phyloP scores from a whole-genome alignment of 1,140 invertebrate species.

The Eubasilissa regina region DNA sequence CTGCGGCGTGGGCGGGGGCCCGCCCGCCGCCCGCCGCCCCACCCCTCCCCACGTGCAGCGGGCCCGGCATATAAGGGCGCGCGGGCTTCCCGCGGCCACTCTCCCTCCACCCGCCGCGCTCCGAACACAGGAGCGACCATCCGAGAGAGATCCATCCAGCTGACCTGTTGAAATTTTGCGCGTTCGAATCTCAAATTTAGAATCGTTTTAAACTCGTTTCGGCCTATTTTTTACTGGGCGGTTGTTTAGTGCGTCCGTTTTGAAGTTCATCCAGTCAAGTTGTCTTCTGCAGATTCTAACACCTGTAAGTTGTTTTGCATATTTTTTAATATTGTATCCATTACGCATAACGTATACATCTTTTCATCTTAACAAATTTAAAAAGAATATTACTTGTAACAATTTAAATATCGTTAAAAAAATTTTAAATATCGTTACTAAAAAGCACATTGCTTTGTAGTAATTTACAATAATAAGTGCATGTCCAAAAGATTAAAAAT shows the following conservation, averaged over 20 bases:
- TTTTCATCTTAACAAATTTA: too few relatives aligned
- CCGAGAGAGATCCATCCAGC: not conserved
- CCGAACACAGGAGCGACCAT: not conserved
- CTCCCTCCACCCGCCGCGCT: not conserved
- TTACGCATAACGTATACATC: too few relatives aligned
- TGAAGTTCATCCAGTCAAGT: not conserved
- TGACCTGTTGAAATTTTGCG: conserved; percentile 7
- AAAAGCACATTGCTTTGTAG: too few relatives aligned
- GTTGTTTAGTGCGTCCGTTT: not conserved
- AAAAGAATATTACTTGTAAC: too few relatives aligned
- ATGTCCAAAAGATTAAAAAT: too few relatives aligned
- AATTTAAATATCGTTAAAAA: too few relatives aligned
- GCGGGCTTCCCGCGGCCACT: not conserved
- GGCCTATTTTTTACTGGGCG: not conserved
- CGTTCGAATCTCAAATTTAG: not conserved
- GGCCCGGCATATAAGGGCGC: not conserved
- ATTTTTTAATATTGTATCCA: too few relatives aligned
- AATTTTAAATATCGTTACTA: too few relatives aligned
- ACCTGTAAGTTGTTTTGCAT: too few relatives aligned
- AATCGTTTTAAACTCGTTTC: not conserved
- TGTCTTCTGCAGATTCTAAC: too few relatives aligned
- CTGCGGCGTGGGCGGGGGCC: conserved; percentile 1
- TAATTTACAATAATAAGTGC: too few relatives aligned
- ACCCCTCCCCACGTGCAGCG: not conserved
- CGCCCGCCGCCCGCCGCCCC: not conserved